phyloP scores from a whole-genome alignment of 2,113 vertebrate species.

The Onychostruthus taczanowskii region DNA sequence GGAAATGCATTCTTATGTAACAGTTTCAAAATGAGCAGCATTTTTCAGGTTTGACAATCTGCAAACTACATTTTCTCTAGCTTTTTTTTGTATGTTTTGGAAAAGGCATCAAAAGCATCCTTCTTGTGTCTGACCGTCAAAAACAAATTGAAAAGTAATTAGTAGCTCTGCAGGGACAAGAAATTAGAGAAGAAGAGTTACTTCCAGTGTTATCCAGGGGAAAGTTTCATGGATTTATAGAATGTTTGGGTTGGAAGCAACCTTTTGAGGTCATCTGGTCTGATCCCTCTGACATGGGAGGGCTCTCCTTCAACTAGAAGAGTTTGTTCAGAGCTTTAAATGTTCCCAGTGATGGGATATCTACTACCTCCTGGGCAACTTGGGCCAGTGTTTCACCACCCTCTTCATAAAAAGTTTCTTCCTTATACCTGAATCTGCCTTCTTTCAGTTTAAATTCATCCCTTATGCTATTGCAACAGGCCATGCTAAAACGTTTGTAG shows the following conservation, averaged over 20 bases:
- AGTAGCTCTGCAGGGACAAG: background rate
- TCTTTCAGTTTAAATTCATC: background rate
- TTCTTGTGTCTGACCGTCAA: background rate
- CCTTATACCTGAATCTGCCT: background rate
- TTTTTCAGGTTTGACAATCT: conserved; percentile 19
- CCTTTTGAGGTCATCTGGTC: background rate
- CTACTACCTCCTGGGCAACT: background rate
- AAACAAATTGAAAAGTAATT: background rate
- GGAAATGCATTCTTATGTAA: background rate
- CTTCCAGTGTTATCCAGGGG: background rate
- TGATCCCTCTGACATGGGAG: background rate
- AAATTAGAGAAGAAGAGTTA: background rate
- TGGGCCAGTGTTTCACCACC: background rate
- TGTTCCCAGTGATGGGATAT: background rate
- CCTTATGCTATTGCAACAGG: background rate
- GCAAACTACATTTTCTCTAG: background rate
- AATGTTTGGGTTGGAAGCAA: background rate
- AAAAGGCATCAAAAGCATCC: background rate
- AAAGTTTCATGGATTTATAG: background rate
- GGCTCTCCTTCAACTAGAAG: background rate
- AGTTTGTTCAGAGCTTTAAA: background rate
- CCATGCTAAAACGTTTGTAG: background rate
- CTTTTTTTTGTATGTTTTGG: background rate
- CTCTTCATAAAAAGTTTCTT: background rate
- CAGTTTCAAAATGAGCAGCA: background rate